Conservation (phyloP, 2,797 vertebrate genomes). For the Serranus cabrilla region DNA sequence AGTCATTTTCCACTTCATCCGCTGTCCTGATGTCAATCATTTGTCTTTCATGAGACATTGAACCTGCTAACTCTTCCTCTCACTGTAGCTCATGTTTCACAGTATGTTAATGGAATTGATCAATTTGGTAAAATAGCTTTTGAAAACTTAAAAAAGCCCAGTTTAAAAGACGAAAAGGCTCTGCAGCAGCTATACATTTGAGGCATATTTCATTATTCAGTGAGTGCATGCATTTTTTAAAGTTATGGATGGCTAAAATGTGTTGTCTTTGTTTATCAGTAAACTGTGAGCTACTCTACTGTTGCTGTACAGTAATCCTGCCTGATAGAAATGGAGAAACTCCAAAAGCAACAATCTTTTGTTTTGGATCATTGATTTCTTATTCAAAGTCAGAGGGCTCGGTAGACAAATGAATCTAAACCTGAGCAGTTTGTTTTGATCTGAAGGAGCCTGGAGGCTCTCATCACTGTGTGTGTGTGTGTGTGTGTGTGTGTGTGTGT, state of each 20-base stretch:
- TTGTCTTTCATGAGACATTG: neutral
- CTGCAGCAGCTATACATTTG: conserved; percentile 16
- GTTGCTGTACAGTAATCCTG: conserved; percentile 1
- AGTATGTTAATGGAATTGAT: neutral
- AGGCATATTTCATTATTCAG: neutral
- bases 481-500: conserved; percentile 4
- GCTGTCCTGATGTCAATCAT: neutral
- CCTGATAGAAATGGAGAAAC: neutral
- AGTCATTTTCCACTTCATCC: conserved; percentile 1
- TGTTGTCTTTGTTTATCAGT: neutral
- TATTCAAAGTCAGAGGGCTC: neutral
- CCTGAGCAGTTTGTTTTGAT: conserved; percentile 10
- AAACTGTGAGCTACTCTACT: neutral
- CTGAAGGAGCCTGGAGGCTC: conserved; percentile 9
- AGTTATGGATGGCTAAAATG: neutral
- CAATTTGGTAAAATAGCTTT: neutral
- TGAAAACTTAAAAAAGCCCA: conserved; percentile 12
- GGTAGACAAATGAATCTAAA: conserved; percentile 25
- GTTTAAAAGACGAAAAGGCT: conserved; percentile 17
- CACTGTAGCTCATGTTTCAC: neutral
- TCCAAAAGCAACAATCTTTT: conserved; percentile 13
- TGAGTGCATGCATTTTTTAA: neutral
- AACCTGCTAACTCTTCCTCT: conserved; percentile 1
- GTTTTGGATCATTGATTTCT: conserved; percentile 35
- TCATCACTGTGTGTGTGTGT: conserved; percentile 26